These are phyloP conservation scores for Muscicapa striata DNA, from an alignment of 2,797 vertebrate genomes.

Conservation along the genomic window DNA sequence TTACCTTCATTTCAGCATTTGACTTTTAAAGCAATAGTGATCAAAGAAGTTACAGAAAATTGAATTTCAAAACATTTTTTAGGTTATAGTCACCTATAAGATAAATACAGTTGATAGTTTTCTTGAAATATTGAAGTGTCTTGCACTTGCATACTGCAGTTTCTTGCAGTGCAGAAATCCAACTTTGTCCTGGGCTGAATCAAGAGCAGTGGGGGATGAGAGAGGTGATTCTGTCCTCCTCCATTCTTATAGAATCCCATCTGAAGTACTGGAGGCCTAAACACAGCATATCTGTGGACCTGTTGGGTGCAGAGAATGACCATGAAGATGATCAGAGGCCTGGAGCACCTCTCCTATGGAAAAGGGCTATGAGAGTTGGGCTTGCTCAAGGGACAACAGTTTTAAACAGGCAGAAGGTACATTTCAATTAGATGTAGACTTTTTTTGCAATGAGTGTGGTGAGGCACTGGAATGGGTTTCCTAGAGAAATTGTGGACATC, in stretches of 20 bases:
- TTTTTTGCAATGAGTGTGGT: background rate
- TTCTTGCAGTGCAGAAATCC: background rate
- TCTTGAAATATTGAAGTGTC: background rate
- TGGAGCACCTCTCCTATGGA: background rate
- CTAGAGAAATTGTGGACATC: background rate
- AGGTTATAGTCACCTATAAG: background rate
- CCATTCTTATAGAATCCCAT: background rate
- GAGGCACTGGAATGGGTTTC: background rate
- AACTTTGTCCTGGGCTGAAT: background rate
- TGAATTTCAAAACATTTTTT: background rate
- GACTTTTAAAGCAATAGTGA: background rate
- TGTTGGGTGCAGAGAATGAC: background rate
- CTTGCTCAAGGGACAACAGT: background rate
- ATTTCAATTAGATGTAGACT: background rate
- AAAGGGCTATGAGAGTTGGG: accelerated
- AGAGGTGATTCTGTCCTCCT: background rate
- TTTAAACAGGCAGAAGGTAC: background rate
- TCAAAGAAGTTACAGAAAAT: background rate
- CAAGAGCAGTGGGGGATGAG: background rate
- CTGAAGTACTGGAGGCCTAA: background rate
- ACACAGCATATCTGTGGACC: background rate
- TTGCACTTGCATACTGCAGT: too few relatives aligned
- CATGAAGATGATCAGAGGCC: background rate
- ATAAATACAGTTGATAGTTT: background rate
- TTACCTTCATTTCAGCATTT: background rate